Conservation (phyloP, 64 coral and sea anemone genomes). For the Stichodactyla helianthus region DNA sequence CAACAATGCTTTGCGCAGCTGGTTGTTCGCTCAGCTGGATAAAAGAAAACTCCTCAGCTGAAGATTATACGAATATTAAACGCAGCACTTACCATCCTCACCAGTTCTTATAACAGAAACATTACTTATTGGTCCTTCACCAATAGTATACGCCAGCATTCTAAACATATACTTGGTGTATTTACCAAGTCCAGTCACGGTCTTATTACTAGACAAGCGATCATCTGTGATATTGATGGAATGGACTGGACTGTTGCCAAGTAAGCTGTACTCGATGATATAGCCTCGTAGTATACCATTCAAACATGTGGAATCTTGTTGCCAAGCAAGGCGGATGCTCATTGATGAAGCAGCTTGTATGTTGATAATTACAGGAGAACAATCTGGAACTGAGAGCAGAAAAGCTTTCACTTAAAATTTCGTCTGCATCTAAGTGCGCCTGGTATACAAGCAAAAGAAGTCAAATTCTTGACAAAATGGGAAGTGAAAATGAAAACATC, state of each 20-base stretch:
- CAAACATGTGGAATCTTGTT: not conserved
- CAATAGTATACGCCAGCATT: conserved; percentile 9
- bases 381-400: not conserved
- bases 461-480: too few relatives aligned
- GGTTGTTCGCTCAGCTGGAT: too few relatives aligned
- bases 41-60: too few relatives aligned
- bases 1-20: too few relatives aligned
- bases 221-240: not conserved
- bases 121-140: not conserved
- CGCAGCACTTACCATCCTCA: not conserved
- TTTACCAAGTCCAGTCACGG: not conserved
- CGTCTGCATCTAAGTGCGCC: too few relatives aligned
- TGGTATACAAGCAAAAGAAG: too few relatives aligned
- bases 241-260: not conserved
- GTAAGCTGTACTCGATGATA: not conserved
- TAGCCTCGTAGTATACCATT: not conserved
- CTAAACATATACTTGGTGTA: not conserved
- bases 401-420: too few relatives aligned
- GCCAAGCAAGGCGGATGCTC: not conserved
- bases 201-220: not conserved
- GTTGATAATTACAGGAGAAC: not conserved
- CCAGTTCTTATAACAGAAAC: not conserved
- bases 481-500: too few relatives aligned
- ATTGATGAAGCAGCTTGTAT: not conserved
- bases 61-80: too few relatives aligned